Base-by-base conservation (phyloP, 2,113 vertebrate species). In the Elanoides forficatus region DNA sequence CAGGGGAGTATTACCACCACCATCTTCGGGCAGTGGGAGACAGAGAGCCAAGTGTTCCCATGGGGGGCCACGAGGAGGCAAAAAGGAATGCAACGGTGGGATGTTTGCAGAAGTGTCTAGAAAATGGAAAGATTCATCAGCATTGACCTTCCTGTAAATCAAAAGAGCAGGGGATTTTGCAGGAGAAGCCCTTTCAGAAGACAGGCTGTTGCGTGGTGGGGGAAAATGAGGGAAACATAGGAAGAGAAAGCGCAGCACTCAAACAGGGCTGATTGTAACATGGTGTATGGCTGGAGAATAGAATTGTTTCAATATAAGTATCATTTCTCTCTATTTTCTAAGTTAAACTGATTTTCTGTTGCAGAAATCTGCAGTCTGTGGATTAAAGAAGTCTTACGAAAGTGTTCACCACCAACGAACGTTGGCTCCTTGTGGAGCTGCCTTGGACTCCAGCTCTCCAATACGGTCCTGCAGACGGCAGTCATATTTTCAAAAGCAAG, bases 61-160 rank as follows among this genome's bases (percentile, higher is more conserved):
- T 1, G 3, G 5, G 22, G 11, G 21, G 13, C 6, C 15, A 45
- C 0, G 2, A 60, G 43, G 45, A 56, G 15, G 40, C 43, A 87
- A 38, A 81, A 86, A 23, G 15, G 12, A 23, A 48, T 68, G 42
- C 21, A 45, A 6, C 0, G 3, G 12, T 43, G 58, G 36, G 36
- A 43, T 60, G 11, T 25, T 47, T 48, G 40, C 29, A 52, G 30
- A 58, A 76, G 11, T 19, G 36, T 23, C 48, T 60, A 11, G 67
- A 34, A 73, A 75, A 5, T 17, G 14, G 25, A 36, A 58, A 48
- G 30, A 32, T 48, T 62, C 27, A 40, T 7, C 27, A 80, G 40
- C 58, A 36, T 2, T 68, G 34, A n/a, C 20, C 19, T 32, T 65
- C 10, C 34, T n/a, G 16, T 12, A 55, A 65, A 80, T 13, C 9